A percentile compares a stretch with the other conserved stretches of the same genome.
Conservation (phyloP, 1,140 invertebrate species). For the Globodera ellingtonae region DNA sequence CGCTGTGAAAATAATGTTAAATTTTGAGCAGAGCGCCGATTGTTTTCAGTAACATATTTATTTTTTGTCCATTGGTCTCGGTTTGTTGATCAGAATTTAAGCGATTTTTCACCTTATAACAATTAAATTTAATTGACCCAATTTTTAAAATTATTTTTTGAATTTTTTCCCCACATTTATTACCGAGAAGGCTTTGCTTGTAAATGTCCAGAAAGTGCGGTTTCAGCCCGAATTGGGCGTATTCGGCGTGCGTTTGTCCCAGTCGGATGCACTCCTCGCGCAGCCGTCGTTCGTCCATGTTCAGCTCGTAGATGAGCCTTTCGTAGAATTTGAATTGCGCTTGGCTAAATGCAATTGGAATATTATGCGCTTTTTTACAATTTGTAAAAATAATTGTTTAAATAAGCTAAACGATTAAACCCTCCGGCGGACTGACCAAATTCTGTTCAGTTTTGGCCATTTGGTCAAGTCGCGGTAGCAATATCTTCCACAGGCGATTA, state of each 20-base stretch:
- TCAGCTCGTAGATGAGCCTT: conserved; percentile 46
- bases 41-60: too few relatives aligned
- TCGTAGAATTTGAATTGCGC: conserved; percentile 60
- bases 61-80: too few relatives aligned
- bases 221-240: conserved; percentile 56
- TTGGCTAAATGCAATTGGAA: conserved; percentile 41
- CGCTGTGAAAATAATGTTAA: not conserved
- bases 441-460: conserved; percentile 58
- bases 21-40: not conserved
- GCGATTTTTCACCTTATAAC: too few relatives aligned
- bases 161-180: too few relatives aligned
- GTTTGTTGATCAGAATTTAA: too few relatives aligned
- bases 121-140: too few relatives aligned
- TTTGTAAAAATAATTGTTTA: conserved; percentile 5
- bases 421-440: conserved; percentile 40
- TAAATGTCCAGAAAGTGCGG: conserved; percentile 60
- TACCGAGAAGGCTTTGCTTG: conserved; percentile 56
- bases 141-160: too few relatives aligned
- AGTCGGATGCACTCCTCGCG: conserved; percentile 32
- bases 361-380: conserved; percentile 2
- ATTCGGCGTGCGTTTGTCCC: conserved; percentile 52
- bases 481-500: conserved; percentile 58
- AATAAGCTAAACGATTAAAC: conserved; percentile 1
- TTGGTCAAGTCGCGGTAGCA: conserved; percentile 59
- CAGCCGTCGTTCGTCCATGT: conserved; percentile 44